Base-by-base conservation (phyloP, 2,113 vertebrate species). In the Zosterops borbonicus region DNA sequence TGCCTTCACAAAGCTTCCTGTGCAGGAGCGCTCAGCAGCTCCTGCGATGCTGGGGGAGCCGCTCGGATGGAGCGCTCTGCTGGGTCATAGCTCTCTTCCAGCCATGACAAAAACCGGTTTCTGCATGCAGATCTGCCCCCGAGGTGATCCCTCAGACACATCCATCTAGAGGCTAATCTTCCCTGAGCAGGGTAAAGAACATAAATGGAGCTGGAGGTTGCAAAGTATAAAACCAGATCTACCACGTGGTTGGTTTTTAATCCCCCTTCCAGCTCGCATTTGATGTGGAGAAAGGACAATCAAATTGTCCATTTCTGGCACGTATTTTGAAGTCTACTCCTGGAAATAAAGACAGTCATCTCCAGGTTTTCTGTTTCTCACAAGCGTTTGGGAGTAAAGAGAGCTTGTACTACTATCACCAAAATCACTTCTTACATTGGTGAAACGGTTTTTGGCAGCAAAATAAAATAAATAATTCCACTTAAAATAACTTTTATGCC, bases 221-320 rank as follows among this genome's bases (percentile, higher is more conserved):
- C 97, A 96, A 96, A 98, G 97, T 98, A 96, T 96, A 97, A 98
- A 97, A 97, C 97, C 96, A 97, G 97, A 97, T 96, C 98, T 98
- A 98, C 98, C 98, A 98, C 97, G 98, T 98, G 98, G 97, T 97
- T 97, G 97, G 96, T 96, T 97, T 98, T 97, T 98, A 98, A 98
- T 96, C 96, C 96, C 94, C 97, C 96, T 95, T 96, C 97, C 97
- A 97, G 97, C 94, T 97, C 65, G 56, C 95, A 97, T 97, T 96
- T 97, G 95, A 95, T 96, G 96, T 95, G 93, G 94, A 94, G 96
- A 94, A 91, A 94, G 88, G 95, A 93, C 92, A 96, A 93, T 97
- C 80, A 52, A 97, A 97, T 97, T 98, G 98, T 97, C 98, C 98
- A 98, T 97, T 95, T 96, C 97, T 98, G 97, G 97, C 97, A 98